A percentile compares a stretch with the other conserved stretches of the same genome.
phyloP scores from a whole-genome alignment of 2,113 vertebrate species.

The Entomyzon cyanotis region DNA sequence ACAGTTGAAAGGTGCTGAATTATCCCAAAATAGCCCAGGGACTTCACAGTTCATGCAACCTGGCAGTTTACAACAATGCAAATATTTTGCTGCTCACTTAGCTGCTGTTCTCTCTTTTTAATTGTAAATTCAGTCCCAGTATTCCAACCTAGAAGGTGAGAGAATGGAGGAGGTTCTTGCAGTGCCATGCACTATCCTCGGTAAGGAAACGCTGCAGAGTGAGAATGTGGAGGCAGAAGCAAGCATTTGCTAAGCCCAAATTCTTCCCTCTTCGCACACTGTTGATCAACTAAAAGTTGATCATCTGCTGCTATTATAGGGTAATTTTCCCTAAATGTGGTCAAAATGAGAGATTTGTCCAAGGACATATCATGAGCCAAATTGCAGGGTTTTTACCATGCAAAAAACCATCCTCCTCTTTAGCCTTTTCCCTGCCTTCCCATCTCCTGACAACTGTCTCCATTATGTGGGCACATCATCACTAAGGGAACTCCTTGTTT shows the following conservation, averaged over 20 bases:
- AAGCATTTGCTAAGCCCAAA: not conserved
- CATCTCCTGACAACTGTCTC: not conserved
- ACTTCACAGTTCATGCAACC: conserved; percentile 52
- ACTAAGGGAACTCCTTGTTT: conserved; percentile 51
- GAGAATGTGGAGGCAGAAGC: not conserved
- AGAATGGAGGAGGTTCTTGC: not conserved
- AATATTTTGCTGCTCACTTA: conserved; percentile 61
- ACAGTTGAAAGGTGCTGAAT: conserved; percentile 70
- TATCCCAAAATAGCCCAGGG: conserved; percentile 51
- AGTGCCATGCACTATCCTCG: not conserved
- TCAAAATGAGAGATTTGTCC: not conserved
- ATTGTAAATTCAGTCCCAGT: conserved; percentile 28
- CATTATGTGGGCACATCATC: not conserved
- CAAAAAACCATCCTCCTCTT: not conserved
- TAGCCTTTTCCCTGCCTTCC: not conserved
- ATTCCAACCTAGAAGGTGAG: conserved; percentile 2
- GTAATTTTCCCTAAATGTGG: not conserved
- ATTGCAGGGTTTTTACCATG: not conserved
- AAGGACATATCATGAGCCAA: not conserved
- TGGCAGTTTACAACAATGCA: conserved; percentile 61
- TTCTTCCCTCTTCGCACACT: not conserved
- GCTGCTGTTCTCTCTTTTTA: conserved; percentile 42
- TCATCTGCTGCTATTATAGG: not conserved
- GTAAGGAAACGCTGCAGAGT: not conserved
- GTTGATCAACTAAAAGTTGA: not conserved